Evolutionary conservation across 2,888 invertebrate species (phyloP).

Genomic region (Steinernema carpocapsae): DNA sequence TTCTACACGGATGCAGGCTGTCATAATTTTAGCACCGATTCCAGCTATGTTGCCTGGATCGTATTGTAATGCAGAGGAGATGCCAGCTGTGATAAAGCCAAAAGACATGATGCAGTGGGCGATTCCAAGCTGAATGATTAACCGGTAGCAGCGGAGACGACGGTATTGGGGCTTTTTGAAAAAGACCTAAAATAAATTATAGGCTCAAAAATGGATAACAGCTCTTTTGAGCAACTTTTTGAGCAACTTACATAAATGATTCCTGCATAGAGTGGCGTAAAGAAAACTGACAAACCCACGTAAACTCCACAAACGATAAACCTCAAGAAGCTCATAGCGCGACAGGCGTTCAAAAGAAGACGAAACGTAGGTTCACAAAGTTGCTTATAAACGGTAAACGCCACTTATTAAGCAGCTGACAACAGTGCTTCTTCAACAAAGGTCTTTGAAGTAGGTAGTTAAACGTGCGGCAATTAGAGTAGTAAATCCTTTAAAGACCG

Average conservation of each 20-base stretch:
- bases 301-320: not conserved
- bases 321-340: not conserved
- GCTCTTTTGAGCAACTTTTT: no score
- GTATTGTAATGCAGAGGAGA: not conserved
- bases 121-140: slow-evolving; percentile 15
- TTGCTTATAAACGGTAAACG: no score
- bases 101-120: slow-evolving; percentile 1
- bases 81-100: slow-evolving; percentile 20
- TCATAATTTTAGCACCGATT: slow-evolving; percentile 8
- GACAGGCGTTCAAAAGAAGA: no score
- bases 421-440: no score
- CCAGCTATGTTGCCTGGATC: not conserved
- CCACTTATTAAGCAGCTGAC: no score
- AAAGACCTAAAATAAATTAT: slow-evolving; percentile 10
- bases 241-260: not conserved
- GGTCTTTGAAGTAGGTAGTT: no score
- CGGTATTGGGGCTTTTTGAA: not conserved
- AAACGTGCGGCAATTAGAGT: no score
- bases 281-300: not conserved
- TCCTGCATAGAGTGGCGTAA: not conserved
- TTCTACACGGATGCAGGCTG: slow-evolving; percentile 2
- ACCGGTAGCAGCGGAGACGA: not conserved
- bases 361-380: no score
- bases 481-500: no score
- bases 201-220: not conserved